Percentiles rank a stretch among this genome's conserved stretches.
Conservation (phyloP, 2,888 invertebrate genomes). For the Sphaerophoria rueppellii region DNA sequence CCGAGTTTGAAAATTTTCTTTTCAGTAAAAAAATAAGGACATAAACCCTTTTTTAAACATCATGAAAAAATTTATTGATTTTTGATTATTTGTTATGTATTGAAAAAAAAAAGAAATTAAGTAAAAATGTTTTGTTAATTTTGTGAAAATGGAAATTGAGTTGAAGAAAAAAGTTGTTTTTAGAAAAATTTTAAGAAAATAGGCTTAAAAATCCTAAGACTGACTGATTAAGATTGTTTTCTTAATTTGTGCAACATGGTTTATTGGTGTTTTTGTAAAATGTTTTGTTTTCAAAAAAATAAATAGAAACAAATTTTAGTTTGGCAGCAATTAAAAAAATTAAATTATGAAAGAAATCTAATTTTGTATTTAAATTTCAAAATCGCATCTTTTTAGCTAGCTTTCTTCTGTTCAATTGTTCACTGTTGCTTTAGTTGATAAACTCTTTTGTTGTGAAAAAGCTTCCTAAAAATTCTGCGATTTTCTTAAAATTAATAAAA, state of each 20-base stretch:
- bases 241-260: constrained; percentile 69
- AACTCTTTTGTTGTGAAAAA: constrained; percentile 5
- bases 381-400: constrained; percentile 57
- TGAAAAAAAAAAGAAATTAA: constrained; percentile 27
- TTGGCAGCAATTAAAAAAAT: neutral
- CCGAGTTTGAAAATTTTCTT: constrained; percentile 40
- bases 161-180: constrained; percentile 56
- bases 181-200: constrained; percentile 71
- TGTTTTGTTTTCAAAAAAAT: neutral
- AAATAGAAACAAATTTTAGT: neutral
- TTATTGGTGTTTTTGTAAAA: constrained; percentile 29
- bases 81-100: constrained; percentile 69
- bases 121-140: constrained; percentile 60
- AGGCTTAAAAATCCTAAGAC: constrained; percentile 72
- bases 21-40: constrained; percentile 30
- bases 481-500: constrained; percentile 48
- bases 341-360: neutral
- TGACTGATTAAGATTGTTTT: constrained; percentile 74
- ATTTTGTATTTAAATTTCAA: neutral
- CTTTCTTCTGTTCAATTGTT: constrained; percentile 39
- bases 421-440: constrained; percentile 32
- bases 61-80: constrained; percentile 43
- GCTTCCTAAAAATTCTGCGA: constrained; percentile 53
- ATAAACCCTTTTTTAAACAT: constrained; percentile 18
- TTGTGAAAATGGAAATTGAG: constrained; percentile 51